Evolutionary conservation across 2,888 invertebrate species (phyloP), one percentile per base, ranked within the genome.

Genomic region (Morpho helenor): DNA sequence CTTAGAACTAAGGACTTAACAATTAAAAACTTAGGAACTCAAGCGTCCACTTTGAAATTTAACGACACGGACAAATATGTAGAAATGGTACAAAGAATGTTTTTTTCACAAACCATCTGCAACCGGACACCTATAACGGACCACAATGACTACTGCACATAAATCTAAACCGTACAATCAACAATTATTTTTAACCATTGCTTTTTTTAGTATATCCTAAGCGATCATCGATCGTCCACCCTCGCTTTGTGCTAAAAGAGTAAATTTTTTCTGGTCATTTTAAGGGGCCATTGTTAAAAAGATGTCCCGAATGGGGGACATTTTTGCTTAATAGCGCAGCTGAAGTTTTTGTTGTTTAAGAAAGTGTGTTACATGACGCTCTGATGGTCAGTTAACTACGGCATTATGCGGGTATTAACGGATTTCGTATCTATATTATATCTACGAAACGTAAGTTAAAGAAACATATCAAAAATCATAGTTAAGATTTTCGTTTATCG

Each of bases 261-360:
- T 79, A 71, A 64, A 72, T 83, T 90, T 89, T 88, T 88, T 87
- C 82, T 84, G 85, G 84, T 85, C 84, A 85, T 87, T 88, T 84
- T 77, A 68, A 80, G 5, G 76, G 75, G 74, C 85, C 65, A 77
- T 89, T 89, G 87, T 88, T 66, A 85, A 86, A 86, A 87, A 84
- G 82, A 79, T 74, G 79, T 77, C 76, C 75, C 74, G 76, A 82
- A 82, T 82, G 80, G 82, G 82, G 83, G 82, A 82, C 74, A 77
- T 78, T 77, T 76, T 71, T 69, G 71, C 69, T 82, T 82, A 84
- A 86, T 84, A 76, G 84, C 70, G 73, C 88, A 88, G 88, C 88
- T 88, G 87, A 82, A 74, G 49, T 61, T 57, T 59, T 64, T 56
- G 59, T 49, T 50, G 51, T 55, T 56, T 61, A 53, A 61, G 61